Evolutionary conservation across 2,797 vertebrate species (phyloP).

Genomic region (Acanthopagrus latus): DNA sequence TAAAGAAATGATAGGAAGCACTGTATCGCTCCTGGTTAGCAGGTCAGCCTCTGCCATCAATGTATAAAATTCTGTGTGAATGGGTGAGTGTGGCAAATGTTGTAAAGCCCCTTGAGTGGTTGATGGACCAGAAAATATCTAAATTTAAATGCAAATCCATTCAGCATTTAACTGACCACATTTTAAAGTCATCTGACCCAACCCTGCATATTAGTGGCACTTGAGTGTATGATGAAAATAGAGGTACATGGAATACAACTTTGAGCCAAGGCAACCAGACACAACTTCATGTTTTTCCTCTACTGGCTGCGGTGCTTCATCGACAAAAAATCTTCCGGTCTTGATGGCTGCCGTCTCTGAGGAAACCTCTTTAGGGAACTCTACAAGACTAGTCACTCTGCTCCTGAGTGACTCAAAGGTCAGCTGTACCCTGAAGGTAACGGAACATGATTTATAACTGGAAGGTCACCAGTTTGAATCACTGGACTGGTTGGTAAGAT

Average conservation of each 20-base stretch:
- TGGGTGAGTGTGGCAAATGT: too few species aligned
- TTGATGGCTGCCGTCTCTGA: neutral
- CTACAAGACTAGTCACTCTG: conserved; percentile 12
- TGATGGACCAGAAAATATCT: too few species aligned
- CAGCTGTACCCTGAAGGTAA: conserved; percentile 7
- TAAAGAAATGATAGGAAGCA: too few species aligned
- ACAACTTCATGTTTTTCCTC: neutral
- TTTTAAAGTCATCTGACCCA: too few species aligned
- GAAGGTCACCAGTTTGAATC: neutral
- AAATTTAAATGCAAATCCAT: too few species aligned
- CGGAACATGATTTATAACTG: neutral
- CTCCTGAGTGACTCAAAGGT: conserved; percentile 34
- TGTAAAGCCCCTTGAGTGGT: too few species aligned
- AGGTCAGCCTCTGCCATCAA: too few species aligned
- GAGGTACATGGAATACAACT: neutral
- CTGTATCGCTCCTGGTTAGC: too few species aligned
- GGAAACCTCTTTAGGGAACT: neutral
- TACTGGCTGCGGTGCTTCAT: neutral
- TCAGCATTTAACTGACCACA: too few species aligned
- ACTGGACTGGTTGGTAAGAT: neutral
- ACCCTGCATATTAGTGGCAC: neutral
- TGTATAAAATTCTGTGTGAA: too few species aligned
- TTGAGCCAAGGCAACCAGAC: neutral
- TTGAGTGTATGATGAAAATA: neutral
- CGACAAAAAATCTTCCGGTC: neutral